Base-by-base conservation (phyloP, 2,888 invertebrate species). In the Lydus trimaculatus region DNA sequence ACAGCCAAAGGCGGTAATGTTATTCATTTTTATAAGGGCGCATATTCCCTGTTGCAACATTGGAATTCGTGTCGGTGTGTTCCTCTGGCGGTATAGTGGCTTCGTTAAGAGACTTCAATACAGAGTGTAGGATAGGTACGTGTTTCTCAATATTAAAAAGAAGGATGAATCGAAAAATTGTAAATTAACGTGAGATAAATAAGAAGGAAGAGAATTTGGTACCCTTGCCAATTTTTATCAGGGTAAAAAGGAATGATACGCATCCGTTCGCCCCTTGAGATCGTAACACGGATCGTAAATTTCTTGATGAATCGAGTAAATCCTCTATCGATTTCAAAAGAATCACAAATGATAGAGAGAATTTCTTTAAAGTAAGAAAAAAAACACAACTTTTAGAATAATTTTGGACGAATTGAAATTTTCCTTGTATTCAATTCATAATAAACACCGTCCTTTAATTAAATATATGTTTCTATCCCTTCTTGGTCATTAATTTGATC, bases 11-110 rank as follows among this genome's bases (percentile, higher is more conserved):
- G 78, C 74, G 75, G 76, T 75, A 79, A 79, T 76, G 77, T 79
- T 77, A 80, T 81, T 81, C 79, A 80, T 81, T 80, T 79, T 80
- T 77, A 79, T 77, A 76, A 76, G 73, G 72, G 73, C 66, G 68
- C 71, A 72, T 75, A 71, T 66, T 72, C 70, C 72, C 43, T 43
- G 43, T 71, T 70, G 69, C 73, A 71, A 70, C 75, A 76, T 76
- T 77, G 75, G 75, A 71, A 77, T 78, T 78, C 76, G 70, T 70
- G 70, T 67, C 74, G 70, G 70, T 33, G 61, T 36, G 25, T 23
- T 33, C 39, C 48, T 63, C 33, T 52, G 28, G 69, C 63, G 67
- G 69, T 70, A n/a, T n/a, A 65, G 73, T 64, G n/a, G 58, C 73
- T 77, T 78, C 77, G 77, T 78, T 78, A 78, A 76, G 71, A 70